phyloP scores from a whole-genome alignment of 2,888 invertebrate species.

The Salticus scenicus region DNA sequence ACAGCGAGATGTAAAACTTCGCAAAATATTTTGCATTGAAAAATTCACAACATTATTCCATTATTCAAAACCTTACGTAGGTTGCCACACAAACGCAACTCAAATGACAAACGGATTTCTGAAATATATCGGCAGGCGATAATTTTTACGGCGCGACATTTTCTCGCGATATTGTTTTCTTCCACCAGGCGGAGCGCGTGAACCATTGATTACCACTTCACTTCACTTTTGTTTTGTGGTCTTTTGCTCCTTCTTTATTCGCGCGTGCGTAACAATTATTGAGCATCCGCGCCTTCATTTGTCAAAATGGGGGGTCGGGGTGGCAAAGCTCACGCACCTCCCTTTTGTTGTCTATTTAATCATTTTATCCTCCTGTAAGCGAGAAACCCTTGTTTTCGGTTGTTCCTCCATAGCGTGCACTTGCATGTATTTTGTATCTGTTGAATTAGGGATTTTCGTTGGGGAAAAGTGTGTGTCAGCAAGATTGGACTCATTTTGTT shows the following conservation, averaged over 20 bases:
- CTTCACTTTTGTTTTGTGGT: conserved; percentile 54
- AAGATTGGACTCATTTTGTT: not conserved
- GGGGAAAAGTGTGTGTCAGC: conserved; percentile 8
- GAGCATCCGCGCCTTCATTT: conserved; percentile 47
- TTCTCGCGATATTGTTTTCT: conserved; percentile 38
- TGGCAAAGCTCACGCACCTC: conserved; percentile 2
- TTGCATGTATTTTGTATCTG: conserved; percentile 13
- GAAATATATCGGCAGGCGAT: conserved; percentile 58
- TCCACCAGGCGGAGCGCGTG: conserved; percentile 30
- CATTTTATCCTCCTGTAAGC: conserved; percentile 14
- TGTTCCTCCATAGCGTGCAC: not conserved
- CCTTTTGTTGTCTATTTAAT: conserved; percentile 17
- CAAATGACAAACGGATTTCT: conserved; percentile 58
- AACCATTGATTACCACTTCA: conserved; percentile 66
- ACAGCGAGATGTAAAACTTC: not conserved
- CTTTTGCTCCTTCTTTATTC: conserved; percentile 26
- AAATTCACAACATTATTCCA: conserved; percentile 42
- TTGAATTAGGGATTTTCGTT: conserved; percentile 15
- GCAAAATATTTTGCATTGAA: conserved; percentile 49
- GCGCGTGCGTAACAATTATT: conserved; percentile 45
- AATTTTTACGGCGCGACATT: conserved; percentile 49
- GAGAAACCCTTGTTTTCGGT: conserved; percentile 1
- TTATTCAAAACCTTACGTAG: conserved; percentile 58
- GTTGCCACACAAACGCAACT: conserved; percentile 26
- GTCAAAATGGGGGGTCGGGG: conserved; percentile 23